Evolutionary conservation across 1,140 invertebrate species (phyloP), one percentile per base, ranked within the genome.

Genomic region (Temnothorax longispinosus): DNA sequence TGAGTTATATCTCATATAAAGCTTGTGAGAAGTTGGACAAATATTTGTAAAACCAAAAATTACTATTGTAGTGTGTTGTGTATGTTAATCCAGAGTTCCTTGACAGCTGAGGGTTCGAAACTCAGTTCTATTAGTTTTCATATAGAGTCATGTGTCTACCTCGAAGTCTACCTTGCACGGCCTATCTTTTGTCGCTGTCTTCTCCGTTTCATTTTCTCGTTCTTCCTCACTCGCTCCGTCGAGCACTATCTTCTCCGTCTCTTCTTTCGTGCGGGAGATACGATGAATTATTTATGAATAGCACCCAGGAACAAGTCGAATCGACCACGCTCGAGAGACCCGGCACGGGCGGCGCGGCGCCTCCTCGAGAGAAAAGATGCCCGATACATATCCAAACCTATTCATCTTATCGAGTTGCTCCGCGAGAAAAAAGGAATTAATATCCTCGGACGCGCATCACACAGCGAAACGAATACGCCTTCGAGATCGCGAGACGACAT

Each of bases 241-340:
- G 21, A 52, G 65, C 50, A 35, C 56, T 56, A 56, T 52, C 58
- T 88, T 56, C 58, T 74, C 86, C 56, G 27, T 67, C 78, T 82
- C 54, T 67, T 76, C 56, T 64, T 64, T 78, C 74, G 74, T 65
- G 72, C 32, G 56, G 54, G 52, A 58, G 86, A 64, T 89, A 77
- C 87, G 74, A 92, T 92, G 91, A 93, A 92, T 93, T 93, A 93
- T 93, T 93, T 91, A 93, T 91, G 90, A 92, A 91, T 85, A 69
- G 81, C 81, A 90, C 50, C 75, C 76, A 85, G 82, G 84, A 90
- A 90, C 89, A 90, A 90, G 80, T 90, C 86, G 75, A 72, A 88
- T 86, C 89, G 88, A 88, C 71, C 81, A 86, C 71, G 89, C 75
- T 78, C 76, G 80, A 77, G 71, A 44, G 85, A 90, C 64, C 65